Percentiles rank a stretch among this genome's conserved stretches.
phyloP scores from a whole-genome alignment of 92 coral and sea anemone species.

The Palythoa heliodiscus region DNA sequence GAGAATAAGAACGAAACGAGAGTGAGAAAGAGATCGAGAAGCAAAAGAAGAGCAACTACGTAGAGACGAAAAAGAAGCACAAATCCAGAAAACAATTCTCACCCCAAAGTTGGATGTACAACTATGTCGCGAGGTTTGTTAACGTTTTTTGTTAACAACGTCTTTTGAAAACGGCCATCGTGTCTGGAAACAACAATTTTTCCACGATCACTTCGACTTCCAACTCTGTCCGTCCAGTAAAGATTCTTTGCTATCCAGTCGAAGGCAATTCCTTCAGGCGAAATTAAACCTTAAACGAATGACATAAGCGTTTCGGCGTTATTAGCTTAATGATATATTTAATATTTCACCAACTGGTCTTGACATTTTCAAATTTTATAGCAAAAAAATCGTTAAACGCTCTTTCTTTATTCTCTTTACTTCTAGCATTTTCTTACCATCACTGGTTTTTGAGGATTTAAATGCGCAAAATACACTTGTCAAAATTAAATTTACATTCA shows the following conservation, averaged over 20 bases:
- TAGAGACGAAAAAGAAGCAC: no score
- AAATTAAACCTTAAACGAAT: slow-evolving; percentile 52
- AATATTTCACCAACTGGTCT: no score
- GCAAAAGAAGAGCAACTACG: no score
- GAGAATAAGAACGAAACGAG: no score
- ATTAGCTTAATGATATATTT: neutral
- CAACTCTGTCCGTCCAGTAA: slow-evolving; percentile 81
- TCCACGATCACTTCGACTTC: slow-evolving; percentile 1
- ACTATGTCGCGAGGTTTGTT: slow-evolving; percentile 87
- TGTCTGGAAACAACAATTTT: slow-evolving; percentile 77
- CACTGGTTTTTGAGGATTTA: no score
- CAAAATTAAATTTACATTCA: no score
- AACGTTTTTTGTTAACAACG: slow-evolving; percentile 52
- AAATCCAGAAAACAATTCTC: slow-evolving; percentile 19
- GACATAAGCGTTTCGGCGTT: neutral
- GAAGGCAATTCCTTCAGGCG: slow-evolving; percentile 87
- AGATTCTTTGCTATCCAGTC: slow-evolving; percentile 96
- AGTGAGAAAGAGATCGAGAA: no score
- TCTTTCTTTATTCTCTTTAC: no score
- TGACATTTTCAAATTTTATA: no score
- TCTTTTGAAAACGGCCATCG: slow-evolving; percentile 72
- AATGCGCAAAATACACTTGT: no score
- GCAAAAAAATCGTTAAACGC: no score
- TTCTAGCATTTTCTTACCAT: no score
- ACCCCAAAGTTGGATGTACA: slow-evolving; percentile 92